Base-by-base conservation (phyloP, 2,113 vertebrate species). In the Crotalus helleri region DNA sequence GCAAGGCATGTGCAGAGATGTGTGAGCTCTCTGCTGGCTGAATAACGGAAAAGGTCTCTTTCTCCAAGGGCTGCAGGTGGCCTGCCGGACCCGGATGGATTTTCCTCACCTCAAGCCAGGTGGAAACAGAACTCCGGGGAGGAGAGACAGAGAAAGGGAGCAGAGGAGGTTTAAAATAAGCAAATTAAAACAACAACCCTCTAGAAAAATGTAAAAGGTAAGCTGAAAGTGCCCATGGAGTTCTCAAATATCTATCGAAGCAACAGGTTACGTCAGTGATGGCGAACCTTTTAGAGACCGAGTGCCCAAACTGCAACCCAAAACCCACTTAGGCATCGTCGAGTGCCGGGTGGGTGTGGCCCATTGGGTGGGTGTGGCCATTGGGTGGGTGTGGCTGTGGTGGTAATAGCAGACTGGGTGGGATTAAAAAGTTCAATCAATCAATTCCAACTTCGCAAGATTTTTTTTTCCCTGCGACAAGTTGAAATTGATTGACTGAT, bases 111-210 rank as follows among this genome's bases (percentile, higher is more conserved):
- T 39, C 4, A 10, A 51, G 19, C 15, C 17, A 19, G 49, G 29
- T 69, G 46, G n/a, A n/a, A 24, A 51, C 17, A 59, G 1, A 59
- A 6, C 57, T 2, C 58, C 33, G 5, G 13, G 17, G 1, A 69
- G n/a, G 0, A 5, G 44, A 5, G 0, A n/a, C 2, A 4, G 15
- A 51, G 3, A 2, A 15, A 33, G 17, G 4, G 58, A 29, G 46
- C 19, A 15, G 39, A 49, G n/a, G 91, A 4, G 58, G 58, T 15
- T n/a, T 17, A n/a, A 87, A 85, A 44, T 33, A 12, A 39, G 23
- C 0, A 13, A 15, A 69, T 69, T 69, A 0, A n/a, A n/a, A 64
- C 29, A 6, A 58, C 10, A 5, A 49, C 46, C 15, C 49, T 33
- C 29, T 24, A 53, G 49, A 1, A 81, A 69, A 81, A 54, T 17